Evolutionary conservation across 2,888 invertebrate species (phyloP), one percentile per base, ranked within the genome.

Genomic region (Plemyria rubiginata): DNA sequence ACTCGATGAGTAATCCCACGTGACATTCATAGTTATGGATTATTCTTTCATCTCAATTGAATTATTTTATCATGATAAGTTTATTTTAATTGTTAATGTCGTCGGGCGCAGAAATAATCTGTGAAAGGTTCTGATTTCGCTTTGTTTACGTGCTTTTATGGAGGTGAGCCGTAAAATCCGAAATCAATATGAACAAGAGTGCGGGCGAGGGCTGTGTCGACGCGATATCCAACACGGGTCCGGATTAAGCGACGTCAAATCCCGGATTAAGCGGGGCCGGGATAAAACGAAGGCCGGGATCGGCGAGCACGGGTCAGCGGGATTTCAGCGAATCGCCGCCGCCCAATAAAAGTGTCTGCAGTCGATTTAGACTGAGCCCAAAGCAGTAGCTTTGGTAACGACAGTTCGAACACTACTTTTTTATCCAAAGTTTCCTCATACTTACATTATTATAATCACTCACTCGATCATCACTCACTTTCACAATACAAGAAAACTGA

Each of bases 151-250:
- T 72, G 76, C 72, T 78, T 78, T 79, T 76, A 72, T 79, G 74
- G 79, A 86, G 84, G 82, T 84, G 80, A 71, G 77, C 72, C 66
- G 74, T 81, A 74, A 85, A 89, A 86, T 84, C 81, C 80, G 75
- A 84, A 89, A 88, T 90, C 90, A 85, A 88, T 91, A 89, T 81
- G 86, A 77, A 82, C 84, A 81, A 78, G 82, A 84, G 87, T 81
- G 82, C 81, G 85, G 83, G 79, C 78, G 85, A 84, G 83, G 85
- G 85, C 87, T 91, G 92, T 91, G 92, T 88, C 89, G 91, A 89
- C 94, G 94, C 93, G 94, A 94, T 93, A 94, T 93, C 93, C 94
- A 92, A 94, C 94, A 94, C 93, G 94, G 94, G 94, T 93, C 83
- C 92, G 94, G 94, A 94, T 94, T 94, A 94, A 93, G 92, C 89